Evolutionary conservation across 2,113 vertebrate genomes (phyloP).

Genomic region (Leptosomus discolor): DNA sequence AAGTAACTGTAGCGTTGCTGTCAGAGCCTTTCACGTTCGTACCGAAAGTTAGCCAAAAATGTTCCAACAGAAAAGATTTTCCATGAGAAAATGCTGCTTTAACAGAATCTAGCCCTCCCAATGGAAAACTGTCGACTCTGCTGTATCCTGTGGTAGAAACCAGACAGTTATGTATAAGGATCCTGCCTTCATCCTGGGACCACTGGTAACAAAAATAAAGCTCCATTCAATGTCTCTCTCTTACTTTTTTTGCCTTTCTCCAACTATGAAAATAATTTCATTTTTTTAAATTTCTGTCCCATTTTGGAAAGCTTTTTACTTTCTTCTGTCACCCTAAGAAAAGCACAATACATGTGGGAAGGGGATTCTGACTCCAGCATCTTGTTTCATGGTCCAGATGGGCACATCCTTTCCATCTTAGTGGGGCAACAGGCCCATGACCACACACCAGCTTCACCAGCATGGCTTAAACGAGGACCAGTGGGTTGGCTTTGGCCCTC

Average conservation of each 20-base stretch:
- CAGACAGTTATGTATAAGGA: not conserved
- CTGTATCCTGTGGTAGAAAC: not conserved
- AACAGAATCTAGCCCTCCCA: not conserved
- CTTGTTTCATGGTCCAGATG: not conserved
- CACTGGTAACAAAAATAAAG: not conserved
- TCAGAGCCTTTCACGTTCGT: not conserved
- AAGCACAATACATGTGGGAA: not conserved
- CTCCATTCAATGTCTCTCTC: not conserved
- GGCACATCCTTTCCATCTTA: not conserved
- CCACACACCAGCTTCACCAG: not conserved
- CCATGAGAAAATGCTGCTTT: not conserved
- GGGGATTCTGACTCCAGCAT: not conserved
- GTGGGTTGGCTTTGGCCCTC: not conserved
- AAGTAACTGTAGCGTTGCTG: not conserved
- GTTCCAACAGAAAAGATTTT: not conserved
- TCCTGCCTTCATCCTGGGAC: not conserved
- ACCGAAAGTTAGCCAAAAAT: not conserved
- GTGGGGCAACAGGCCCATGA: not conserved
- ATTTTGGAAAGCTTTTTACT: not conserved
- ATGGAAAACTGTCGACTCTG: not conserved
- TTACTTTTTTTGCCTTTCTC: not conserved
- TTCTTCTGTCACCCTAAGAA: not conserved
- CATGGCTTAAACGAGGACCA: fast-evolving
- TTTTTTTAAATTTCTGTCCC: not conserved
- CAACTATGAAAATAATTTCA: not conserved